Percentiles rank a stretch among this genome's conserved stretches.
Evolutionary conservation across 2,888 invertebrate species (phyloP).

Genomic region (Idaea straminata): DNA sequence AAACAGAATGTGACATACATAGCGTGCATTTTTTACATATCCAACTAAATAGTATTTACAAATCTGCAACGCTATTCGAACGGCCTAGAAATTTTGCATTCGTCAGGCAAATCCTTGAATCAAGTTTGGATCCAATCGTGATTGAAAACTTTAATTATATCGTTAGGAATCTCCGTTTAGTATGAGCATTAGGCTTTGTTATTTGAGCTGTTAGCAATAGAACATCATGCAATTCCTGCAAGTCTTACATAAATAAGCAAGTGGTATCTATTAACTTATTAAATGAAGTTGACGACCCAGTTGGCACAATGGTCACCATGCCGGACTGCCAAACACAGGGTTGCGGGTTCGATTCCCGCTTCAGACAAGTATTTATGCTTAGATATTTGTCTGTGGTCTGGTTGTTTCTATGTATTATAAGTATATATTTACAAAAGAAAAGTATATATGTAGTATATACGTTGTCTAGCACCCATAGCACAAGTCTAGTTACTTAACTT

Average conservation of each 20-base stretch:
- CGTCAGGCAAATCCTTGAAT: constrained; percentile 21
- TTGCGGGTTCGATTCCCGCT: no score
- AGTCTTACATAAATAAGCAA: constrained; percentile 19
- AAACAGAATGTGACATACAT: constrained; percentile 36
- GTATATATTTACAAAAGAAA: no score
- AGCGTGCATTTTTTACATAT: constrained; percentile 33
- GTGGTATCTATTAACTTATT: neutral
- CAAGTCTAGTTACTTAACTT: no score
- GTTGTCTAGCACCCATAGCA: no score
- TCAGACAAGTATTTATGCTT: no score
- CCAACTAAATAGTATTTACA: constrained; percentile 41
- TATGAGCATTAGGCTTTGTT: constrained; percentile 20
- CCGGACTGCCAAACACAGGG: no score
- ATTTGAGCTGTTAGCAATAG: constrained; percentile 9
- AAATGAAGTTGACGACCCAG: neutral
- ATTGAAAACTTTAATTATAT: constrained; percentile 45
- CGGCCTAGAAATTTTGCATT: constrained; percentile 58
- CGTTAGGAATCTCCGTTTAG: constrained; percentile 33
- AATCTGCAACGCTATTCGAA: constrained; percentile 57
- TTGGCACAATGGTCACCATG: no score
- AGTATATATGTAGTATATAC: no score
- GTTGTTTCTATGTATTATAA: no score
- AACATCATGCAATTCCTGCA: constrained; percentile 26
- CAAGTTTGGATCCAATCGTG: constrained; percentile 23
- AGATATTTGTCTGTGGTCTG: no score